Conservation (phyloP, 2,113 vertebrate genomes). For the Vidua chalybeata region DNA sequence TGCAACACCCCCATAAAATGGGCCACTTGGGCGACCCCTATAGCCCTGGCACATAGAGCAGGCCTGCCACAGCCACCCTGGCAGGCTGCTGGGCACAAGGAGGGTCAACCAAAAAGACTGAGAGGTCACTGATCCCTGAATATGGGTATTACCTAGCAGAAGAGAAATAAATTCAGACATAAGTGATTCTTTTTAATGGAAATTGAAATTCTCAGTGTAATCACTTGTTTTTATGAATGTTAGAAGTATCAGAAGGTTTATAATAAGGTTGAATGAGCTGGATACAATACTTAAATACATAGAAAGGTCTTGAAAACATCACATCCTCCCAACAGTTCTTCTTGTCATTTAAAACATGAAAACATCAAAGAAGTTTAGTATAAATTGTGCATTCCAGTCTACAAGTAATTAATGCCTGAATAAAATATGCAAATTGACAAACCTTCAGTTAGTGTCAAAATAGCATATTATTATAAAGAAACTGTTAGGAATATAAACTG, state of each 20-base stretch:
- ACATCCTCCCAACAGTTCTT: not conserved
- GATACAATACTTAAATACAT: not conserved
- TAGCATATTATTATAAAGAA: not conserved
- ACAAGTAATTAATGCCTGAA: not conserved
- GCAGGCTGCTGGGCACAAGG: not conserved
- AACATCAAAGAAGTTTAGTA: not conserved
- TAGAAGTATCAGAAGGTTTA: not conserved
- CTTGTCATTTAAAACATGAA: not conserved
- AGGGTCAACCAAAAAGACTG: not conserved
- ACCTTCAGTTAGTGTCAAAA: not conserved
- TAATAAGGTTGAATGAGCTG: not conserved
- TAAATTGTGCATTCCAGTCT: not conserved
- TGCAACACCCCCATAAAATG: rapidly evolving
- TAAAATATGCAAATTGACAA: not conserved
- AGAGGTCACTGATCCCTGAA: not conserved
- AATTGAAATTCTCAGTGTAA: not conserved
- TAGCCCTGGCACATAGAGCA: rapidly evolving
- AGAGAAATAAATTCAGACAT: not conserved
- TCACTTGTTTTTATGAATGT: not conserved
- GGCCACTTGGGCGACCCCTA: not conserved
- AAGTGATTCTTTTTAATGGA: not conserved
- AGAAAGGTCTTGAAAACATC: not conserved
- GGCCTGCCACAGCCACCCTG: not conserved
- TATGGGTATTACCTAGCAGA: not conserved
- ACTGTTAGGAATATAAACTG: not conserved